phyloP scores from a whole-genome alignment of 2,888 invertebrate species.

The Nomada fucata region DNA sequence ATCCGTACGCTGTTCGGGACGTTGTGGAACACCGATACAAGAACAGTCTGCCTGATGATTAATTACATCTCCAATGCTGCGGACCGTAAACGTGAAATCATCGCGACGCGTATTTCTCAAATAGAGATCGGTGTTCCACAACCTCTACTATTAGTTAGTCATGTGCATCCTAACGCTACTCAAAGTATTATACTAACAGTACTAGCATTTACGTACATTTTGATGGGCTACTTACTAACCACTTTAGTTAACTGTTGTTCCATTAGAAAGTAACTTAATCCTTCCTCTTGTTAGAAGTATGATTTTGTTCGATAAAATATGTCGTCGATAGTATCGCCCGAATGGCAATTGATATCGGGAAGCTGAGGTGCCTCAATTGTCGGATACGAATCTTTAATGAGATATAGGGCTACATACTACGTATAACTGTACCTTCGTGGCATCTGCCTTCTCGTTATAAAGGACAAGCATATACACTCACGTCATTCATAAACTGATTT shows the following conservation, averaged over 20 bases:
- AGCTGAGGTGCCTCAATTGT: conserved; percentile 57
- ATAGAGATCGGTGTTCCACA: conserved; percentile 31
- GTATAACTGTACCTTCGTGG: conserved; percentile 13
- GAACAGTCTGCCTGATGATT: background rate
- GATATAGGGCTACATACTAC: conserved; percentile 1
- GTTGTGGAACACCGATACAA: conserved; percentile 46
- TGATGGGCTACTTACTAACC: conserved; percentile 34
- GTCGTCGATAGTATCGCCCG: background rate
- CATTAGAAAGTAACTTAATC: conserved; percentile 19
- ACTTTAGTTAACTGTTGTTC: conserved; percentile 20
- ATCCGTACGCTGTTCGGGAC: conserved; percentile 7
- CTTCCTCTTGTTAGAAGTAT: conserved; percentile 24
- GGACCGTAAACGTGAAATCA: background rate
- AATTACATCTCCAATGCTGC: too few relatives aligned
- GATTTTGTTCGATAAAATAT: background rate
- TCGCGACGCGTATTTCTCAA: background rate
- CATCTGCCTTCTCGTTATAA: conserved; percentile 16
- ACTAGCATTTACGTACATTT: conserved; percentile 33
- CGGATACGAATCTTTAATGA: conserved; percentile 12
- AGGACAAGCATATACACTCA: conserved; percentile 45
- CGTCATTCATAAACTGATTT: conserved; percentile 48
- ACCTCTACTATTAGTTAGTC: conserved; percentile 38
- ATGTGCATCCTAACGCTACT: conserved; percentile 49
- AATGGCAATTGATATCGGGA: conserved; percentile 28
- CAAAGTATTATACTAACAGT: conserved; percentile 44